Evolutionary conservation across 2,888 invertebrate genomes (phyloP).

Genomic region (Plebejus argus): DNA sequence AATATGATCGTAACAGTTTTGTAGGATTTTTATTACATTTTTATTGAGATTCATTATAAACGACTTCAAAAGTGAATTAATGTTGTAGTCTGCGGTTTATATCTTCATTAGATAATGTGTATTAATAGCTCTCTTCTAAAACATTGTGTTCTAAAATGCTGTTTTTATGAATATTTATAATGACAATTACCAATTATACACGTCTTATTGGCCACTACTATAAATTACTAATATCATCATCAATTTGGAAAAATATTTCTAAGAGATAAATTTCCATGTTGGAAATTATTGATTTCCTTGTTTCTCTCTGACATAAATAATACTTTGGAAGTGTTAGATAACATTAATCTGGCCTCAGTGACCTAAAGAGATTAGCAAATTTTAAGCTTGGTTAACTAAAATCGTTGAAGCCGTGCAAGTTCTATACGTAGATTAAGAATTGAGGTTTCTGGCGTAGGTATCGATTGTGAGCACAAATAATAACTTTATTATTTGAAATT

Average conservation of each 20-base stretch:
- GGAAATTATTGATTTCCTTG: background rate
- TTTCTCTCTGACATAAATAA: background rate
- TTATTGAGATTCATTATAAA: background rate
- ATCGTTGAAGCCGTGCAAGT: constrained; percentile 27
- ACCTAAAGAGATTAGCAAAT: constrained; percentile 27
- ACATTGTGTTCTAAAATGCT: background rate
- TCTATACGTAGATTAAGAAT: constrained; percentile 20
- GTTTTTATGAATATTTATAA: background rate
- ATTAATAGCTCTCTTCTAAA: background rate
- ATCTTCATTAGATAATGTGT: background rate
- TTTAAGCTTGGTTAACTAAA: constrained; percentile 23
- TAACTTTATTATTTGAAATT: background rate
- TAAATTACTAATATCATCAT: background rate
- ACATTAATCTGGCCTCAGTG: constrained; percentile 1
- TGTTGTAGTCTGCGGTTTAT: background rate
- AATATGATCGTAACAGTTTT: background rate
- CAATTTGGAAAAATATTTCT: too few relatives aligned
- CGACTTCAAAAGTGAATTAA: background rate
- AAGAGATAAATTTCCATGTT: too few relatives aligned
- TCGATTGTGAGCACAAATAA: constrained; percentile 5
- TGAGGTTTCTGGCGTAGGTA: constrained; percentile 19
- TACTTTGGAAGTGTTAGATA: background rate
- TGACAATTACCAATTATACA: background rate
- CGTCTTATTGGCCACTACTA: background rate
- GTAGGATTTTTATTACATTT: background rate